Base-by-base conservation (phyloP, 2,113 vertebrate genomes). In the Epinephelus lanceolatus region DNA sequence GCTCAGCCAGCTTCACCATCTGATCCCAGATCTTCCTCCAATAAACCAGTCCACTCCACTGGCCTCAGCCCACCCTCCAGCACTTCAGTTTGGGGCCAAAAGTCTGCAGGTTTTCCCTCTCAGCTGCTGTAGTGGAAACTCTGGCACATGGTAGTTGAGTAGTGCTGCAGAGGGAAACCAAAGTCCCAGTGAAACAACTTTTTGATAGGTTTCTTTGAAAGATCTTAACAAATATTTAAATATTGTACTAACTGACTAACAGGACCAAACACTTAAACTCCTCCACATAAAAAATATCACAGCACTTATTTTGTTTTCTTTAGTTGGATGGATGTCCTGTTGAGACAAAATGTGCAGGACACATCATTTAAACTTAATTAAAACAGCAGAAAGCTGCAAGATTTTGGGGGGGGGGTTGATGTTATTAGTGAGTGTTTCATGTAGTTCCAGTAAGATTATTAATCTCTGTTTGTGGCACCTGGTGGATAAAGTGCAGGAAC, bases 1-100 rank as follows among this genome's bases (percentile, higher is more conserved):
- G 62, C 37, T 0, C 69, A 23, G 85, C 82, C 81, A 87, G 33
- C 67, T 68, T 57, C 51, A 53, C 74, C 84, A 87, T 80, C 76
- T 47, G n/a, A 90, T 63, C 73, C 13, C 80, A 78, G 62, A 63
- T 57, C 68, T 59, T 52, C 77, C 17, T 37, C 71, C 56, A 40
- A 17, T 3, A 7, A 51, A 37, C 6, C 11, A 18, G 19, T 68
- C n/a, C 3, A 15, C 51, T 18, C 27, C 17, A 5, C 49, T 23
- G 49, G 19, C 66, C 8, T 53, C 42, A 5, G 30, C 21, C 19
- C 81, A 10, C 14, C 37, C 30, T 37, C 19, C 25, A 4, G 18
- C 33, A 5, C 76, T 53, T 18, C 15, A 18, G 8, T 69, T 27
- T 4, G 27, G 30, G 47, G 45, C 42, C 76, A 23, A 12, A 19